phyloP scores from a whole-genome alignment of 1,140 invertebrate genomes.

The Streblospio benedicti region DNA sequence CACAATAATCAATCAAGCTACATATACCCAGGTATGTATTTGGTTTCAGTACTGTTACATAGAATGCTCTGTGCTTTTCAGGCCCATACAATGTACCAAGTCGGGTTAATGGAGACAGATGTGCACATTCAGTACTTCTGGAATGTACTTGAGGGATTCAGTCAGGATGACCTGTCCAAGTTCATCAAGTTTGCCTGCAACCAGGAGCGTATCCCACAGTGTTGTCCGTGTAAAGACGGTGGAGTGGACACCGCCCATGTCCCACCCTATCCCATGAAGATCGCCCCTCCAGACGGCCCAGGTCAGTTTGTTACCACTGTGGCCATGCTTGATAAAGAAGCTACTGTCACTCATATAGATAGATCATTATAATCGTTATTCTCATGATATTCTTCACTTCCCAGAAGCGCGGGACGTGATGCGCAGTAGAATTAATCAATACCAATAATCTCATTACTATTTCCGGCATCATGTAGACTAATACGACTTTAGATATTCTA shows the following conservation, averaged over 20 bases:
- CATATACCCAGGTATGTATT: no score
- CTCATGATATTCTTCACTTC: no score
- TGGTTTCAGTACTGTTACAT: no score
- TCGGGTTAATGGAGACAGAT: constrained; percentile 46
- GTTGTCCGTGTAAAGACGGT: constrained; percentile 41
- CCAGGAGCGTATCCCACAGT: constrained; percentile 43
- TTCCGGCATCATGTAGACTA: no score
- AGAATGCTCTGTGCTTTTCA: no score
- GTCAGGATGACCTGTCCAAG: constrained; percentile 40
- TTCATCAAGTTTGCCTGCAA: constrained; percentile 49
- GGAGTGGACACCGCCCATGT: constrained; percentile 38
- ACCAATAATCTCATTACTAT: no score
- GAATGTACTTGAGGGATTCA: constrained; percentile 40
- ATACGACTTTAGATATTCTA: no score
- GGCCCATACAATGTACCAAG: constrained; percentile 47
- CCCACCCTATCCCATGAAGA: constrained; percentile 49
- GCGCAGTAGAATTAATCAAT: no score
- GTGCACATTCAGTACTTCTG: constrained; percentile 47
- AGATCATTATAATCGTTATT: no score
- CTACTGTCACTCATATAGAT: no score
- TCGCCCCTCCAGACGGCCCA: constrained; percentile 45
- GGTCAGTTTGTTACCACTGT: constrained; percentile 23
- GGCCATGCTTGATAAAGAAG: background rate
- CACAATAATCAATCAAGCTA: no score
- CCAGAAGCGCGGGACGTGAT: no score